A percentile compares a stretch with the other conserved stretches of the same genome.
Evolutionary conservation across 2,797 vertebrate species (phyloP).

Genomic region (Euphonia xanthogaster): DNA sequence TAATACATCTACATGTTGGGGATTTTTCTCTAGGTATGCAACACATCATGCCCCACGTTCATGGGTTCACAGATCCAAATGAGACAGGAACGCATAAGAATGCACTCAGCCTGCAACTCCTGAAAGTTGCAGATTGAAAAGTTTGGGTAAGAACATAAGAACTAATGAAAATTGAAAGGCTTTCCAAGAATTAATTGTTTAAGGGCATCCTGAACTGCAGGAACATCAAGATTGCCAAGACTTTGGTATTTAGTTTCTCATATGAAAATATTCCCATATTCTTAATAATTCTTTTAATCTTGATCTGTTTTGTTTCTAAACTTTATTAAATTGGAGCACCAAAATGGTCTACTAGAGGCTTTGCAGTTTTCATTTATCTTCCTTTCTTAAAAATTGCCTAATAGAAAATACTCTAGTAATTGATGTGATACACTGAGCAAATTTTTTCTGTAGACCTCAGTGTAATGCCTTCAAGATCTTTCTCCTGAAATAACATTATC

Average conservation of each 20-base stretch:
- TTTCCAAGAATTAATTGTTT: background rate
- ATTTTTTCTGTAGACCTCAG: background rate
- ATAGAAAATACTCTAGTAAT: background rate
- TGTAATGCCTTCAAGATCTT: background rate
- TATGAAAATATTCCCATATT: background rate
- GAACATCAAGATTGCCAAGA: background rate
- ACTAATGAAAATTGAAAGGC: background rate
- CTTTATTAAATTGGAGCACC: background rate
- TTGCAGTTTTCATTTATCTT: background rate
- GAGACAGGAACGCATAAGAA: background rate
- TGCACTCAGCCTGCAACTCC: background rate
- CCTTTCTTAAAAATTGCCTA: background rate
- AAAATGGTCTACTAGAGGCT: background rate
- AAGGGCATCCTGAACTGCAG: background rate
- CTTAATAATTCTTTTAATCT: background rate
- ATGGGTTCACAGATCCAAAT: background rate
- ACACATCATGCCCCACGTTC: accelerated
- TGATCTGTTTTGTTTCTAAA: background rate
- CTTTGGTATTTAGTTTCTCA: background rate
- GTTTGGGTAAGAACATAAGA: background rate
- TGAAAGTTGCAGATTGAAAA: background rate
- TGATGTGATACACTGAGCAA: background rate
- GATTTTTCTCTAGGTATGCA: background rate
- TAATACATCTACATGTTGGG: background rate
- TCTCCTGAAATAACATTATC: background rate